A percentile compares a stretch with the other conserved stretches of the same genome.
These are phyloP conservation scores for Gryllus bimaculatus DNA, from an alignment of 1,140 invertebrate species.

Conservation along the genomic window DNA sequence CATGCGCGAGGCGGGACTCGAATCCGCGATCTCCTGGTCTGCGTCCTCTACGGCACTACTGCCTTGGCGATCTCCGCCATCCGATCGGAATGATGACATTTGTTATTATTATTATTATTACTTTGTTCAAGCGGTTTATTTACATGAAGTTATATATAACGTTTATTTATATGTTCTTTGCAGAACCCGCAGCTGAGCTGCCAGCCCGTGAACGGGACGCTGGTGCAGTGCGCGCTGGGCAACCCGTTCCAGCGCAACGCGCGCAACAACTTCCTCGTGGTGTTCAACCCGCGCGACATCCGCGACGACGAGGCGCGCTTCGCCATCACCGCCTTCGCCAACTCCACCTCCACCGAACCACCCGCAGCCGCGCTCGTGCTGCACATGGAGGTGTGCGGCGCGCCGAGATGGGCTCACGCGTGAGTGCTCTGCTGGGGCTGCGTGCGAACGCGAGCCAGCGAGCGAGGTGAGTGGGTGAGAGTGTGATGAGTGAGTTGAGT, in stretches of 20 bases:
- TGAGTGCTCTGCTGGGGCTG: slow-evolving; percentile 33
- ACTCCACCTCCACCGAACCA: slow-evolving; percentile 75
- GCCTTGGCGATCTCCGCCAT: no score
- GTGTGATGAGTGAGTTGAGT: no score
- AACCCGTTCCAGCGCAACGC: slow-evolving; percentile 74
- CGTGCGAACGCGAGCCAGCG: no score
- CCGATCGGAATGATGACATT: no score
- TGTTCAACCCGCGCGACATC: slow-evolving; percentile 68
- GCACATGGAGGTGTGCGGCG: slow-evolving; percentile 62
- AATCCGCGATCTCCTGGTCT: no score
- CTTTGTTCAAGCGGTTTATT: no score
- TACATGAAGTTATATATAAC: no score
- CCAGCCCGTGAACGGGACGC: slow-evolving; percentile 56
- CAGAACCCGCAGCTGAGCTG: slow-evolving; percentile 52
- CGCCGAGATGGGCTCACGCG: slow-evolving; percentile 74
- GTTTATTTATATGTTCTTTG: no score
- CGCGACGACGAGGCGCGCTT: slow-evolving; percentile 59
- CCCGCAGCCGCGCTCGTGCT: slow-evolving; percentile 45
- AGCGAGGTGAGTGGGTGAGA: no score
- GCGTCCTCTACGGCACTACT: no score
- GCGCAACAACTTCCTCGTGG: slow-evolving; percentile 49
- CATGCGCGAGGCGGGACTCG: no score
- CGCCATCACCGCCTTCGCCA: slow-evolving; percentile 63
- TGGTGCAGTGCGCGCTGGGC: slow-evolving; percentile 71
- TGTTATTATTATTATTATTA: no score